phyloP scores from a whole-genome alignment of 2,113 vertebrate genomes.

The Papio anubis region DNA sequence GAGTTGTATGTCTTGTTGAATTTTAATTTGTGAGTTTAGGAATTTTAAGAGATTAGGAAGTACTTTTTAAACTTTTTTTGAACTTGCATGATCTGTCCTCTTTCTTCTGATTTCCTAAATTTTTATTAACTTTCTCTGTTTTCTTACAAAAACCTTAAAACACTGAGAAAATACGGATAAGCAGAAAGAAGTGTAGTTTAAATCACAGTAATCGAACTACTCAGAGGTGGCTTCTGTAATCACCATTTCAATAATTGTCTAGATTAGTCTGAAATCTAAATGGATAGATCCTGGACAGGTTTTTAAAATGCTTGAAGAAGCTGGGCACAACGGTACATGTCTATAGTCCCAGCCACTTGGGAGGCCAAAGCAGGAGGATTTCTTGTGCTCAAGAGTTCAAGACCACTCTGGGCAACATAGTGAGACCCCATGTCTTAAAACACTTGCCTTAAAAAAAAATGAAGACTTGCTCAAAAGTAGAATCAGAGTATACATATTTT shows the following conservation, averaged over 20 bases:
- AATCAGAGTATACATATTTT: neutral
- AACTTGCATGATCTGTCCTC: neutral
- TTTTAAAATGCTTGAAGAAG: neutral
- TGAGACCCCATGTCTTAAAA: neutral
- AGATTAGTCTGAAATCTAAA: slow-evolving; percentile 14
- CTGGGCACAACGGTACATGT: neutral
- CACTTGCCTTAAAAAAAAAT: neutral
- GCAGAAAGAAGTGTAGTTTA: slow-evolving; percentile 9
- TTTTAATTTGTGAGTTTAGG: slow-evolving; percentile 14
- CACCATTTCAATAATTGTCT: neutral
- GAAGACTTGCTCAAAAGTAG: slow-evolving; percentile 22
- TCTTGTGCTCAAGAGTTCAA: neutral
- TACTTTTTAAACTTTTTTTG: neutral
- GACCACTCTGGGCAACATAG: neutral
- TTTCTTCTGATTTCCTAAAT: neutral
- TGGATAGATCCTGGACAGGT: neutral
- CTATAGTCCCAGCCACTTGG: neutral
- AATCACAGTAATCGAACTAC: neutral
- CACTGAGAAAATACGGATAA: neutral
- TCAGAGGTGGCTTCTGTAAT: neutral
- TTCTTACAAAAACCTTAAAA: slow-evolving; percentile 33
- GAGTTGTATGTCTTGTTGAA: neutral
- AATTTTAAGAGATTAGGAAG: neutral
- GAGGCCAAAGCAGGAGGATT: neutral
- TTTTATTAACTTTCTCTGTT: slow-evolving; percentile 40